These are phyloP conservation scores for Rhizomys pruinosus DNA, from an alignment of 2,113 vertebrate species.

Conservation along the genomic window DNA sequence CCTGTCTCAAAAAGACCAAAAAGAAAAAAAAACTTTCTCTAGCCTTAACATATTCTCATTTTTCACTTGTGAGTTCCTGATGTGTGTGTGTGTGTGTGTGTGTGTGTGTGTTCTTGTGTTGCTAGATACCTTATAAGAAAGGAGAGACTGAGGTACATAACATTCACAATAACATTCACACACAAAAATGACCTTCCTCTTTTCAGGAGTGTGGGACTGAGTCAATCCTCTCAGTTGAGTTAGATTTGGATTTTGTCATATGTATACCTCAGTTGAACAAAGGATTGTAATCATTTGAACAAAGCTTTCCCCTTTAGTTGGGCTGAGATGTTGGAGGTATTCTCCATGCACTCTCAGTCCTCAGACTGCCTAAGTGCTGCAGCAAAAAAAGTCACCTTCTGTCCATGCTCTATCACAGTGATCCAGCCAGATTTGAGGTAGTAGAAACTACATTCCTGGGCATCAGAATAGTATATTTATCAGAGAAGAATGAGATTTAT, in stretches of 20 bases:
- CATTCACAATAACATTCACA: background rate
- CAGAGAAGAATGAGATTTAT: no score
- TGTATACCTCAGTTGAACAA: accelerated
- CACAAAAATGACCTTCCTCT: background rate
- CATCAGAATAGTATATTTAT: background rate
- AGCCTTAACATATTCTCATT: no score
- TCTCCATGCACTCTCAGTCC: background rate
- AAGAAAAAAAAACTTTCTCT: background rate
- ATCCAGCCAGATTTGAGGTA: background rate
- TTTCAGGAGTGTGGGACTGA: background rate
- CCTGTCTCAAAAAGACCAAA: no score
- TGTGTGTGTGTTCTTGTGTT: background rate
- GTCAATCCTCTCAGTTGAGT: background rate
- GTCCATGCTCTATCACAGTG: background rate
- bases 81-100: background rate
- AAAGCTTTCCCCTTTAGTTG: background rate
- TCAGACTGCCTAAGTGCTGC: background rate
- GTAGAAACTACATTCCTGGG: background rate
- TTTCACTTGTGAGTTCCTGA: background rate
- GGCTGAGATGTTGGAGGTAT: accelerated
- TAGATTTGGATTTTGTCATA: background rate
- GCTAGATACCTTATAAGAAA: background rate
- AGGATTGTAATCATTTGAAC: background rate
- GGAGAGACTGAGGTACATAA: background rate
- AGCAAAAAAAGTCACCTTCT: background rate